Conservation (phyloP, 2,888 invertebrate species). For the Pollenia amentaria region DNA sequence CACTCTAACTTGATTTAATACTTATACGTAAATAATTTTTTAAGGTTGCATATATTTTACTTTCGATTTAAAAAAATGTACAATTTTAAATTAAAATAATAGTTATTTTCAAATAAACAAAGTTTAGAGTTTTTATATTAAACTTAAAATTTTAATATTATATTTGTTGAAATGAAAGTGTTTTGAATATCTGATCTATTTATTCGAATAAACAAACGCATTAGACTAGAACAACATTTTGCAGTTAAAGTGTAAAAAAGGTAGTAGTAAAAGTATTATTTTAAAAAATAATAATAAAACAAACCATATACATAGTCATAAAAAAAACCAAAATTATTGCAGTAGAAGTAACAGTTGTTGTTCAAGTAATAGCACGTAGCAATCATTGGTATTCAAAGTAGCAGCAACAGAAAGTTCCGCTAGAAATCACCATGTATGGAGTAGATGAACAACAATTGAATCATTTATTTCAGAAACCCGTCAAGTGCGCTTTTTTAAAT, state of each 20-base stretch:
- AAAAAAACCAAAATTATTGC: background rate
- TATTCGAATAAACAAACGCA: conserved; percentile 15
- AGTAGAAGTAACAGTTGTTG: background rate
- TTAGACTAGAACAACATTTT: conserved; percentile 15
- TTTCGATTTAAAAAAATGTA: too few species aligned
- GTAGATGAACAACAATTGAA: conserved; percentile 11
- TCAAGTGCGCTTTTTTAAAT: too few species aligned
- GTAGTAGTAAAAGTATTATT: conserved; percentile 26
- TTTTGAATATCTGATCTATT: conserved; percentile 19
- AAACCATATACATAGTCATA: conserved; percentile 6
- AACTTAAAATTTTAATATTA: too few species aligned
- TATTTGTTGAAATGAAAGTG: background rate
- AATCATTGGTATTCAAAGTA: background rate
- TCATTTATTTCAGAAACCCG: too few species aligned
- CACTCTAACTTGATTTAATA: too few species aligned
- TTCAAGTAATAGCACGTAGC: too few species aligned
- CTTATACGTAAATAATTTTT: too few species aligned
- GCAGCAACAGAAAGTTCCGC: background rate
- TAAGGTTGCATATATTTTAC: too few species aligned
- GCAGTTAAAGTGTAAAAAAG: conserved; percentile 1
- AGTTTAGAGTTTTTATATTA: too few species aligned
- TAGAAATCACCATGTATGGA: background rate
- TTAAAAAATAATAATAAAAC: conserved; percentile 6
- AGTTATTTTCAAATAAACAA: too few species aligned
- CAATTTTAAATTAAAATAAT: too few species aligned